Evolutionary conservation across 1,140 invertebrate species (phyloP), one percentile per base, ranked within the genome.

Genomic region (Cydia fagiglandana): DNA sequence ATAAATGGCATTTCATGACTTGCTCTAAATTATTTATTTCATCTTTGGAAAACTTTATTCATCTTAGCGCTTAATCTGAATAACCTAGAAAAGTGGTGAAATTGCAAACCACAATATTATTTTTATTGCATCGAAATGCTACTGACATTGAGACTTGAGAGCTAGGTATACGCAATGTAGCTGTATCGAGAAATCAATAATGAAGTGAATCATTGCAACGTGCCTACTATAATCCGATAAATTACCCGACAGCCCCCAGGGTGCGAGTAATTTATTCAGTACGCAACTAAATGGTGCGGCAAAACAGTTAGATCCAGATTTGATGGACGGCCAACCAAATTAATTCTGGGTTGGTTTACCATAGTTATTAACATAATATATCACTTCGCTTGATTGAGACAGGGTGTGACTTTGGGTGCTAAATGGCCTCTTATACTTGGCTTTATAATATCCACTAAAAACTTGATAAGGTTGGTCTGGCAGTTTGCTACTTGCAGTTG

Each of bases 111-210:
- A 20, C 66, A 70, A 70, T 17, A 10, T 38, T 70, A 73, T 73
- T 53, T 17, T 41, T 53, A 73, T 73, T 53, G 13, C 73, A 28
- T 73, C 20, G 45, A 53, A 73, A 73, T 73, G 3, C 10, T 47
- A 70, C 24, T 70, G 66, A 38, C 66, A 70, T 70, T 70, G 66
- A 70, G 64, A 38, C n/a, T n/a, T n/a, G n/a, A n/a, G n/a, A n/a
- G n/a, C n/a, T n/a, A n/a, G n/a, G 9, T 70, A 24, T 38, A 70
- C 66, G 66, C 66, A 70, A 70, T 41, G 66, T 70, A 15, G 66
- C 34, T 70, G n/a, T 38, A 70, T 61, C 56, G 38, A 38, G 66
- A 70, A 70, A 70, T 38, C 7, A 6, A 47, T 73, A 28, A 73
- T 73, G n/a, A 73, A 50, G 17, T 50, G 41, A 73, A 53, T 50